A percentile compares a stretch with the other conserved stretches of the same genome.
These are phyloP conservation scores for Mythimna albipuncta DNA, from an alignment of 2,888 invertebrate species.

Conservation along the genomic window DNA sequence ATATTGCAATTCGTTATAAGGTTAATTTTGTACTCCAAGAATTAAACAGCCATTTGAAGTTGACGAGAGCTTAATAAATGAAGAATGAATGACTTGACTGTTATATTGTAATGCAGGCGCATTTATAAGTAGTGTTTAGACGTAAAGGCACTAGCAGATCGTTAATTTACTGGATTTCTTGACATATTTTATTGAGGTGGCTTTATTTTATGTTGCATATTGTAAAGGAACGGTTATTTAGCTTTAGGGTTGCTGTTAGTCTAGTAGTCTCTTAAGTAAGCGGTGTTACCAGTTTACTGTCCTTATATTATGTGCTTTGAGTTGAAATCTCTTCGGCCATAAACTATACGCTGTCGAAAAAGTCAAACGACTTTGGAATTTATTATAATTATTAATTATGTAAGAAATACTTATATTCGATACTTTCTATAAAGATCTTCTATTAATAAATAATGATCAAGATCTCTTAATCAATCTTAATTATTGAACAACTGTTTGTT, in stretches of 20 bases:
- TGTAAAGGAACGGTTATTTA: background rate
- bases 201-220: background rate
- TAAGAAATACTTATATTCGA: no score
- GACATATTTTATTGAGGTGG: conserved; percentile 1
- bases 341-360: no score
- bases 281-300: background rate
- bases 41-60: conserved; percentile 35
- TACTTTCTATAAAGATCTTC: no score
- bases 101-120: conserved; percentile 2
- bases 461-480: no score
- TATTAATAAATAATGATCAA: no score
- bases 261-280: no score
- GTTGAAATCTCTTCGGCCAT: background rate
- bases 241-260: background rate
- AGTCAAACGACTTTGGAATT: no score
- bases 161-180: conserved; percentile 5
- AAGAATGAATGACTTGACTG: conserved; percentile 21
- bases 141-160: background rate
- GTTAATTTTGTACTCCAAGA: conserved; percentile 48
- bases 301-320: background rate
- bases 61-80: conserved; percentile 15
- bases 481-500: no score
- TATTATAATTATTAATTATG: no score
- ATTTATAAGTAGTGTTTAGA: conserved; percentile 18
- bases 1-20: conserved; percentile 42